phyloP scores from a whole-genome alignment of 2,113 vertebrate species.

The Periophthalmus modestus region DNA sequence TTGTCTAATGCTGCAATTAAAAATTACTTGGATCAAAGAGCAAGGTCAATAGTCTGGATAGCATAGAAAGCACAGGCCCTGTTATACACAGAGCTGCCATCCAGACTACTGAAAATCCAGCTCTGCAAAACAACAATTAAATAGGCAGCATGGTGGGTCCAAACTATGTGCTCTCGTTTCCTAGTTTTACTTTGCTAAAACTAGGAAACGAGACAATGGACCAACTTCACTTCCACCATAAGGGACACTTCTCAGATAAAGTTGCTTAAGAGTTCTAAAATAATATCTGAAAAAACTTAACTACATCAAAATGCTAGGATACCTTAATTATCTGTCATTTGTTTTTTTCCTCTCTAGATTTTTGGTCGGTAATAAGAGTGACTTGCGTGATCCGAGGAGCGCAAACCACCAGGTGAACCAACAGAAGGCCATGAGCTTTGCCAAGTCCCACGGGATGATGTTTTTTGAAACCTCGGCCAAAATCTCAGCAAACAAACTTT shows the following conservation, averaged over 20 bases:
- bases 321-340: not conserved
- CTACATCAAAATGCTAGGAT: not conserved
- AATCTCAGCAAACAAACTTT: conserved; percentile 72
- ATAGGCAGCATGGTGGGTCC: not conserved
- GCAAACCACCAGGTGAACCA: conserved; percentile 80
- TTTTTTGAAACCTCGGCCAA: conserved; percentile 95
- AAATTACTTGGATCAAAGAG: too few species aligned
- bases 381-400: conserved; percentile 73
- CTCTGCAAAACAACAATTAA: too few species aligned
- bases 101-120: too few species aligned
- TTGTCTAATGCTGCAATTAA: too few species aligned
- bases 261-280: not conserved
- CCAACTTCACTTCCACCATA: not conserved
- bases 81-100: too few species aligned
- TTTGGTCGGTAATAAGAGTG: conserved; percentile 93
- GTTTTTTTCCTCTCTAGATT: conserved; percentile 72
- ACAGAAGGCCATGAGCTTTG: conserved; percentile 86
- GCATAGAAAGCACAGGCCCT: too few species aligned
- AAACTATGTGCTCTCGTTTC: too few species aligned
- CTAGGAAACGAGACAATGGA: not conserved
- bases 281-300: not conserved
- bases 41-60: too few species aligned
- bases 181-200: too few species aligned
- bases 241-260: not conserved
- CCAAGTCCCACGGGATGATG: conserved; percentile 87